Base-by-base conservation (phyloP, 2,888 invertebrate genomes). In the Druceiella hillmani region DNA sequence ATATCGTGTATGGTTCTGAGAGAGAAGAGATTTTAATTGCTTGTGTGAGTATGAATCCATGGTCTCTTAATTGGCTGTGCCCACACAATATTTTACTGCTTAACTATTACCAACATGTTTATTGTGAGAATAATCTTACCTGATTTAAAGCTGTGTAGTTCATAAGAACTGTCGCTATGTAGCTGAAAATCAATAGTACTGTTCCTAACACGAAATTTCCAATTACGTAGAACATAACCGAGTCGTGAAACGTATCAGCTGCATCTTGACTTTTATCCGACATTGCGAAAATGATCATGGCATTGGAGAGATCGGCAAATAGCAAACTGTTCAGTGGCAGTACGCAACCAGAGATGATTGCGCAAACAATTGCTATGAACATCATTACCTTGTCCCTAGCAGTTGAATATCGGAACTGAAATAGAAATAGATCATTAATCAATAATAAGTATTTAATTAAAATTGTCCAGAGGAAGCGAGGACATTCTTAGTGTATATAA, bases 121-220 rank as follows among this genome's bases (percentile, higher is more conserved):
- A n/a, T n/a, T n/a, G n/a, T n/a, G n/a, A n/a, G n/a, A n/a, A n/a
- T n/a, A n/a, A n/a, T n/a, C 43, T 52, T 55, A 81, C 81, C 67
- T 83, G 85, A 51, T 77, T 77, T 53, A 79, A 78, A 1, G 86
- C 82, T 1, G 81, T 73, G 40, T 78, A 78, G 55, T 85, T 87
- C 61, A 86, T 83, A 2, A 78, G 49, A 3, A 79, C 75, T 1
- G 84, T 75, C 1, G 82, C 78, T 3, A 75, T 46, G 52, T 85
- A 87, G 36, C 79, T 78, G 40, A 79, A 59, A 1, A 77, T 31
- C 1, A 86, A 58, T 57, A 83, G 74, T 0, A 70, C 55, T 0
- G 64, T 55, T 31, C 86, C 87, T 25, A 85, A 64, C 3, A 75
- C 53, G 1, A 66, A 61, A 56, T 84, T 84, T 46, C 76, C 72